Base-by-base conservation (phyloP, 2,797 vertebrate genomes). In the Ctenopoma multispine region DNA sequence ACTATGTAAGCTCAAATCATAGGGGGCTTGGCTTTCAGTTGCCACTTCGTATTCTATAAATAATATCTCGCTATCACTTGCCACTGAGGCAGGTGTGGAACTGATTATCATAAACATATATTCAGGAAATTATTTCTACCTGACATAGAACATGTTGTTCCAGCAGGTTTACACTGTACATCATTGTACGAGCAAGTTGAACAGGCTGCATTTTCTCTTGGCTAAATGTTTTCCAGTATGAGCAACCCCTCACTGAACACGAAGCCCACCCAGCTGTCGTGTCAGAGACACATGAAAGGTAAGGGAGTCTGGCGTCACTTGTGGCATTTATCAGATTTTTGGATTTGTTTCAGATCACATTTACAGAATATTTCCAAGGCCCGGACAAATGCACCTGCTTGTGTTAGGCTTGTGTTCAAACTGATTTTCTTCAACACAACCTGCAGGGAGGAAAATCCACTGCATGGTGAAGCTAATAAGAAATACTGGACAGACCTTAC, bases 221-320 rank as follows among this genome's bases (percentile, higher is more conserved):
- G 56, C 53, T 15, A 81, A 79, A 68, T 59, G 49, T n/a, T 64
- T 76, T 53, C 61, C 61, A 61, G 57, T 48, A 72, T 82, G 63
- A 80, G 72, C 55, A 64, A 60, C 65, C 74, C 69, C 66, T 34
- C 58, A 20, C 38, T 76, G 69, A 69, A 65, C 77, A 72, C 36
- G 44, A 24, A 51, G 48, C 46, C 31, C 47, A 60, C 43, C 48
- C 29, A 47, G 63, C 57, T 49, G 55, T n/a, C 62, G 48, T 12
- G 23, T 63, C 68, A 38, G 41, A 34, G 57, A 62, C 43, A 29
- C 50, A 34, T 13, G 50, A 46, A 44, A 54, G 23, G 5, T 31
- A 17, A 20, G 43, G 5, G 14, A 57, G 44, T 1, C 53, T n/a
- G 4, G 36, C 24, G 64, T 66, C 57, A 63, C 57, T 7, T 7